Percentiles rank a stretch among this genome's conserved stretches.
These are phyloP conservation scores for Nebria salina DNA, from an alignment of 2,888 invertebrate genomes.

Conservation along the genomic window DNA sequence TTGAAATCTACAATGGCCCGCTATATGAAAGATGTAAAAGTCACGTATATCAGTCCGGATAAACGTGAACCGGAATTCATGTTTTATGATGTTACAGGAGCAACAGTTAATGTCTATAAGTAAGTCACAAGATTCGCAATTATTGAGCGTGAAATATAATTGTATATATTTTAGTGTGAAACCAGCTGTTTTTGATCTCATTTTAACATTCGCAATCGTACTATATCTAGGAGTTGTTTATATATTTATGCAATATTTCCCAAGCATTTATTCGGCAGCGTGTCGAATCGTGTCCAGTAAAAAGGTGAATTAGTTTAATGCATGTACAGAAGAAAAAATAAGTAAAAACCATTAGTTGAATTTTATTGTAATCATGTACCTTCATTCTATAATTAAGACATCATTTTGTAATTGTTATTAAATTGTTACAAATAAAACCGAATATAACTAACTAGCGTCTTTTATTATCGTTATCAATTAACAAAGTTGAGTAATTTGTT, in stretches of 20 bases:
- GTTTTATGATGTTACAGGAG: conserved; percentile 85
- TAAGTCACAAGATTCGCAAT: conserved; percentile 59
- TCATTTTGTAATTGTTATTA: conserved; percentile 42
- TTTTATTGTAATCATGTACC: conserved; percentile 34
- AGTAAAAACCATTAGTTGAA: not conserved
- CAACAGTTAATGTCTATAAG: conserved; percentile 88
- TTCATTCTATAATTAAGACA: conserved; percentile 30
- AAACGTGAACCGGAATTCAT: conserved; percentile 93
- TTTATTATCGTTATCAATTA: not conserved
- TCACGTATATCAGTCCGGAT: conserved; percentile 76
- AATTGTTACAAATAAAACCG: conserved; percentile 31
- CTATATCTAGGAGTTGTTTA: conserved; percentile 88
- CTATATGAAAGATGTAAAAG: conserved; percentile 81
- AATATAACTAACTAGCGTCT: not conserved
- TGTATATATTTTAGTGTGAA: conserved; percentile 80
- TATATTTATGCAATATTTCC: conserved; percentile 78
- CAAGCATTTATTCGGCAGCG: conserved; percentile 72
- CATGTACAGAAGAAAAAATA: not conserved
- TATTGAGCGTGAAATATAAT: conserved; percentile 8
- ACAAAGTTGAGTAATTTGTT: not conserved
- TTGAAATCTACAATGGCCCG: conserved; percentile 78
- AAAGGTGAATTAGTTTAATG: conserved; percentile 50
- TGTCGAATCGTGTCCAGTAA: conserved; percentile 62
- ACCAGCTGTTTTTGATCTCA: conserved; percentile 97
- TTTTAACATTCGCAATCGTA: conserved; percentile 86